Percentiles rank a stretch among this genome's conserved stretches.
Conservation (phyloP, 2,113 vertebrate genomes). For the Enhydra lutris region DNA sequence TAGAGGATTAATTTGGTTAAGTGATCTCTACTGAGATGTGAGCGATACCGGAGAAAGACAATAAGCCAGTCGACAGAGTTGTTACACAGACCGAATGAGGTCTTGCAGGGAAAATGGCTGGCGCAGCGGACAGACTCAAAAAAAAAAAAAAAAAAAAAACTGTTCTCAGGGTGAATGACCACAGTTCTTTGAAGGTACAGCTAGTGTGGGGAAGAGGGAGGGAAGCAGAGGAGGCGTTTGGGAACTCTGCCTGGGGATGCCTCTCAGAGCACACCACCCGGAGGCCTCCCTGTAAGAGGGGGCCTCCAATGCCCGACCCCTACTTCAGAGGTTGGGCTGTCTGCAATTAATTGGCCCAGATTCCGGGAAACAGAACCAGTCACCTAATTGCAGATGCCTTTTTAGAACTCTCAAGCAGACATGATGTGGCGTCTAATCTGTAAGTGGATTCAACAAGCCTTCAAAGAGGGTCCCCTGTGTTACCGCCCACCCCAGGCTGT, state of each 20-base stretch:
- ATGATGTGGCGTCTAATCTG: not conserved
- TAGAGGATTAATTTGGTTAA: slow-evolving; percentile 46
- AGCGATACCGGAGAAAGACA: not conserved
- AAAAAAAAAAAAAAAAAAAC: not conserved
- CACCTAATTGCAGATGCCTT: not conserved
- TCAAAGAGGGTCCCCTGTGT: not conserved
- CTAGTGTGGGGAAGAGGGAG: not conserved
- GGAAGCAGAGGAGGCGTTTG: not conserved
- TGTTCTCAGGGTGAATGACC: not conserved
- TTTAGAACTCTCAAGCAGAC: not conserved
- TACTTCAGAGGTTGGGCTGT: not conserved
- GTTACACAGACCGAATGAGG: not conserved
- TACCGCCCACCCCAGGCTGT: not conserved
- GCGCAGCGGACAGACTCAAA: not conserved
- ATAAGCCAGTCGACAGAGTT: not conserved
- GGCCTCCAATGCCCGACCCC: not conserved
- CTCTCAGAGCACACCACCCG: not conserved
- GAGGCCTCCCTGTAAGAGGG: not conserved
- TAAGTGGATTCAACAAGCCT: not conserved
- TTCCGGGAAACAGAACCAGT: not conserved
- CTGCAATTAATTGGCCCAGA: not conserved
- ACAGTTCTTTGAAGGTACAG: not conserved
- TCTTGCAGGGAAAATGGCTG: not conserved
- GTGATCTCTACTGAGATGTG: slow-evolving; percentile 44
- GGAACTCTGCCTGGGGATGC: too few relatives aligned